phyloP scores from a whole-genome alignment of 2,888 invertebrate genomes.

The Bedellia somnulentella region DNA sequence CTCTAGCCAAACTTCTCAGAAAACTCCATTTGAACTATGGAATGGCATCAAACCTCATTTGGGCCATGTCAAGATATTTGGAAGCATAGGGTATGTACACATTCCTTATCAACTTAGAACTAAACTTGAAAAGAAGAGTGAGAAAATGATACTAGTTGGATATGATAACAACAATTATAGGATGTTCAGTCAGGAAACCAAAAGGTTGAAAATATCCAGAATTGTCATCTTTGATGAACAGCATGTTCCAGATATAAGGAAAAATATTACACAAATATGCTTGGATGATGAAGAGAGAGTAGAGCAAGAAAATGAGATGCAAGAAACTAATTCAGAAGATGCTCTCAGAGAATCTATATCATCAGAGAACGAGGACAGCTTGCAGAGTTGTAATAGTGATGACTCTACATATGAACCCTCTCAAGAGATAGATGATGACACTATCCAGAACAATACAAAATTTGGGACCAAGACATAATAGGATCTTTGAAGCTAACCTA shows the following conservation, averaged over 20 bases:
- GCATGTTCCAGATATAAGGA: constrained; percentile 7
- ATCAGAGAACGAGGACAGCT: constrained; percentile 10
- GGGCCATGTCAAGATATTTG: too few species aligned
- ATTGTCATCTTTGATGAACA: constrained; percentile 16
- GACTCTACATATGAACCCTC: constrained; percentile 14
- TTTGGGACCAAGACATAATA: constrained; percentile 12
- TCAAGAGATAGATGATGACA: constrained; percentile 9
- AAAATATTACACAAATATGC: constrained; percentile 9
- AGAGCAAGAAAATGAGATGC: background rate
- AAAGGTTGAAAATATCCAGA: constrained; percentile 11
- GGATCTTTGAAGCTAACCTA: constrained; percentile 12
- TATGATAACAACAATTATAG: constrained; percentile 18
- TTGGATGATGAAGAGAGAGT: constrained; percentile 8
- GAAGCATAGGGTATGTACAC: constrained; percentile 18
- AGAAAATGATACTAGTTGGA: constrained; percentile 15
- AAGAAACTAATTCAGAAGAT: background rate
- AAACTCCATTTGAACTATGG: constrained; percentile 18
- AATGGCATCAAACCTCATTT: constrained; percentile 12
- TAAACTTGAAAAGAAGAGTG: constrained; percentile 14
- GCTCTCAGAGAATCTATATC: background rate
- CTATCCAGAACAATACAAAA: constrained; percentile 5
- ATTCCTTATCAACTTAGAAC: constrained; percentile 16
- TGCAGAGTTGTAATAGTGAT: too few species aligned
- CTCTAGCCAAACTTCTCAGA: constrained; percentile 13
- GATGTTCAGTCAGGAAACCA: constrained; percentile 13